These are phyloP conservation scores for Acyrthosiphon pisum DNA, from an alignment of 1,140 invertebrate genomes.

Conservation along the genomic window DNA sequence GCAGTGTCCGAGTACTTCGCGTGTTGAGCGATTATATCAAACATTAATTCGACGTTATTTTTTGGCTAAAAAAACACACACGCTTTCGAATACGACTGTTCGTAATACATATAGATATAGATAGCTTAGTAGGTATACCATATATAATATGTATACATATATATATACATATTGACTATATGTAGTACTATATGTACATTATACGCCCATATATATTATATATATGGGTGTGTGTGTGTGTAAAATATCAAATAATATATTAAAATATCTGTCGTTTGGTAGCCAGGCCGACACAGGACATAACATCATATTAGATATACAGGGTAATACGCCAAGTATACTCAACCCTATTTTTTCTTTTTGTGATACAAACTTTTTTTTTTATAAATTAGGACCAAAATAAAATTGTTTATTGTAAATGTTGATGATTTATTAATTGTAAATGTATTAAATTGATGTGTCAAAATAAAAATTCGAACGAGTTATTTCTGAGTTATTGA, in stretches of 20 bases:
- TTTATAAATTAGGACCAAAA: no score
- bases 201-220: no score
- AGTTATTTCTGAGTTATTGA: not conserved
- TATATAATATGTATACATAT: no score
- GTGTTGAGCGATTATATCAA: not conserved
- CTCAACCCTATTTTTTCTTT: not conserved
- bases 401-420: no score
- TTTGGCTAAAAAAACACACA: not conserved
- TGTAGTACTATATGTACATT: no score
- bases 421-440: no score
- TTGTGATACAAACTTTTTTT: not conserved
- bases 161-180: not conserved
- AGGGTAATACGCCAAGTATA: not conserved
- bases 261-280: not conserved
- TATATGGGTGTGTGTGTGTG: not conserved
- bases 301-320: not conserved
- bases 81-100: not conserved
- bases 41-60: not conserved
- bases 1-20: not conserved
- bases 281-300: not conserved
- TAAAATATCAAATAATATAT: not conserved
- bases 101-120: not conserved
- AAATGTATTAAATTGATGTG: not conserved
- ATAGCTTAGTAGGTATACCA: not conserved
- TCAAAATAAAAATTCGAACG: not conserved